Percentiles rank a stretch among this genome's conserved stretches.
Conservation (phyloP, 2,888 invertebrate genomes). For the Ophioninae sp. region DNA sequence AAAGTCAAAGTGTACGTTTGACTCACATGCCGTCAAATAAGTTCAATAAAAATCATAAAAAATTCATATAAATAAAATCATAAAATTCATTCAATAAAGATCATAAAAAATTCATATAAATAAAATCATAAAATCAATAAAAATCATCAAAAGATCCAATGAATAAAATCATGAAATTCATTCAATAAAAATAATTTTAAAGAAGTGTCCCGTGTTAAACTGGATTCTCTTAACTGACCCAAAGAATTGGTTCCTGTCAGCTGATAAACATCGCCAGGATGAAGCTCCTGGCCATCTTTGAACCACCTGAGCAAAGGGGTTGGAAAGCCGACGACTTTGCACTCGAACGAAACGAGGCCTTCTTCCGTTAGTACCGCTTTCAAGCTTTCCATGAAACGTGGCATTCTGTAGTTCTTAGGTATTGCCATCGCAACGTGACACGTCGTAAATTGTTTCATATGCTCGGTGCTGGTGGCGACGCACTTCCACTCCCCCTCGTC, state of each 20-base stretch:
- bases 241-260: constrained; percentile 94
- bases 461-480: constrained; percentile 89
- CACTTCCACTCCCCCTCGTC: constrained; percentile 96
- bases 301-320: constrained; percentile 94
- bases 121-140: too few relatives aligned
- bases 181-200: too few relatives aligned
- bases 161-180: too few relatives aligned
- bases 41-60: too few relatives aligned
- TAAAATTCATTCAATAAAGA: too few relatives aligned
- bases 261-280: constrained; percentile 96
- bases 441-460: constrained; percentile 88
- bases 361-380: constrained; percentile 95
- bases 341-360: constrained; percentile 95
- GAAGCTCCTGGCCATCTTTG: constrained; percentile 95
- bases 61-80: too few relatives aligned
- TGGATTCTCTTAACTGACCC: constrained; percentile 78
- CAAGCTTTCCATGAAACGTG: constrained; percentile 94
- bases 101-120: too few relatives aligned
- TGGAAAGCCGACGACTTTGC: constrained; percentile 95
- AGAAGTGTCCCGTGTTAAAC: too few relatives aligned
- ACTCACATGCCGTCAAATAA: too few relatives aligned
- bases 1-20: too few relatives aligned
- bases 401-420: constrained; percentile 94
- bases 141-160: too few relatives aligned
- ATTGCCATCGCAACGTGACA: constrained; percentile 90